Evolutionary conservation across 2,888 invertebrate genomes (phyloP).

Genomic region (Synanthedon andrenaeformis): DNA sequence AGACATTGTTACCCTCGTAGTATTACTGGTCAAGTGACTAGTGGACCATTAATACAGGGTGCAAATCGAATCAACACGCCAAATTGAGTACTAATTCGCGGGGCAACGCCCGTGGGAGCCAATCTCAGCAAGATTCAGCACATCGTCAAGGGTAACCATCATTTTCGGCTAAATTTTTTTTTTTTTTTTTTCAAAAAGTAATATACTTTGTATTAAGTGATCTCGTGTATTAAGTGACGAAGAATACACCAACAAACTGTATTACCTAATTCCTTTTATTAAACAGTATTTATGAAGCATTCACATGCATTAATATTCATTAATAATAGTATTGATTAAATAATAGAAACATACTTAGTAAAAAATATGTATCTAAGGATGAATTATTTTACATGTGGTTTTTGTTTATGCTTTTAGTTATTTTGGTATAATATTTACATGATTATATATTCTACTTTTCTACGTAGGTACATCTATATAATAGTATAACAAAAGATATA

Average conservation of each 20-base stretch:
- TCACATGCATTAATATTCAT: neutral
- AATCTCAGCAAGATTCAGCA: neutral
- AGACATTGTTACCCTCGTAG: too few relatives aligned
- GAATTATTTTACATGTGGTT: too few relatives aligned
- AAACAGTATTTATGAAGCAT: neutral
- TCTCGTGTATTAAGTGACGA: neutral
- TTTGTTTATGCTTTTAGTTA: too few relatives aligned
- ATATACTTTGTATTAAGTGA: too few relatives aligned
- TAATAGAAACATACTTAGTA: neutral
- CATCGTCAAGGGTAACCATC: conserved; percentile 5
- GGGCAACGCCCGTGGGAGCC: conserved; percentile 48
- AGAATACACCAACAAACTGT: neutral
- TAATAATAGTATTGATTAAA: neutral
- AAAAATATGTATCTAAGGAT: too few relatives aligned
- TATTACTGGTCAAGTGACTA: too few relatives aligned
- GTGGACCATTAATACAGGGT: conserved; percentile 17
- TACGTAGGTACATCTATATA: too few relatives aligned
- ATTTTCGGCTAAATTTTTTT: neutral
- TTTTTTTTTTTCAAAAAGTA: too few relatives aligned
- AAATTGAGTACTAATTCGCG: conserved; percentile 58
- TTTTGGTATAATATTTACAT: too few relatives aligned
- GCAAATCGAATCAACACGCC: conserved; percentile 59
- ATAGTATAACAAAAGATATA: too few relatives aligned
- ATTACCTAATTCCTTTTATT: neutral
- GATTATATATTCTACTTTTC: too few relatives aligned